These are phyloP conservation scores for Unio delphinus DNA, from an alignment of 2,888 invertebrate genomes.

Conservation along the genomic window DNA sequence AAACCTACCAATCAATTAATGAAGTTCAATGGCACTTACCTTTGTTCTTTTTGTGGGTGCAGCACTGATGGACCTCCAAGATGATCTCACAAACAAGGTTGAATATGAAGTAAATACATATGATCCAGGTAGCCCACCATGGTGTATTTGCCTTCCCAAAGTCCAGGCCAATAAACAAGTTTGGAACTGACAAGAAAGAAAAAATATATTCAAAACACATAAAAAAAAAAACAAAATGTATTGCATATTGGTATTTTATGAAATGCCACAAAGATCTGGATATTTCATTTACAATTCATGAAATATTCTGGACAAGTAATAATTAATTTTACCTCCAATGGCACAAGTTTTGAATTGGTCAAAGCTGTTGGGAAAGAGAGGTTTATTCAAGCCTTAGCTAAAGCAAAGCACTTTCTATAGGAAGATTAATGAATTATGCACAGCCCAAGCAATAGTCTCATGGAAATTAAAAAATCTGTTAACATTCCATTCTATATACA, in stretches of 20 bases:
- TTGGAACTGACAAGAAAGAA: conserved; percentile 81
- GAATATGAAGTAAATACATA: conserved; percentile 90
- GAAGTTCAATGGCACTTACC: conserved; percentile 37
- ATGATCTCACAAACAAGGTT: conserved; percentile 90
- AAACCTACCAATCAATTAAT: too few species aligned
- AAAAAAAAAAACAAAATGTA: neutral
- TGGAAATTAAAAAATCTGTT: too few species aligned
- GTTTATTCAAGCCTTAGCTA: neutral
- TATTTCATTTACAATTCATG: neutral
- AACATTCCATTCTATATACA: too few species aligned
- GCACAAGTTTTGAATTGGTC: too few species aligned
- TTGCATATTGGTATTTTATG: neutral
- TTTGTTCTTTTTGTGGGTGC: conserved; percentile 69
- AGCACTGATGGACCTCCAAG: conserved; percentile 72
- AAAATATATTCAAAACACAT: neutral
- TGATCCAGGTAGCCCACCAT: conserved; percentile 88
- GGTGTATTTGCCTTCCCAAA: conserved; percentile 89
- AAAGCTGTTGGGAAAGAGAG: neutral
- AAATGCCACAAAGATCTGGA: neutral
- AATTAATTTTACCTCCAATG: too few species aligned
- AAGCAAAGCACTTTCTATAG: too few species aligned
- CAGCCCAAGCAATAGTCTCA: too few species aligned
- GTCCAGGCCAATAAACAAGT: conserved; percentile 92
- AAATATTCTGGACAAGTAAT: too few species aligned
- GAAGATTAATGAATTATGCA: too few species aligned